These are phyloP conservation scores for Halcyon smyrnensis DNA, from an alignment of 2,797 vertebrate species.

Conservation along the genomic window DNA sequence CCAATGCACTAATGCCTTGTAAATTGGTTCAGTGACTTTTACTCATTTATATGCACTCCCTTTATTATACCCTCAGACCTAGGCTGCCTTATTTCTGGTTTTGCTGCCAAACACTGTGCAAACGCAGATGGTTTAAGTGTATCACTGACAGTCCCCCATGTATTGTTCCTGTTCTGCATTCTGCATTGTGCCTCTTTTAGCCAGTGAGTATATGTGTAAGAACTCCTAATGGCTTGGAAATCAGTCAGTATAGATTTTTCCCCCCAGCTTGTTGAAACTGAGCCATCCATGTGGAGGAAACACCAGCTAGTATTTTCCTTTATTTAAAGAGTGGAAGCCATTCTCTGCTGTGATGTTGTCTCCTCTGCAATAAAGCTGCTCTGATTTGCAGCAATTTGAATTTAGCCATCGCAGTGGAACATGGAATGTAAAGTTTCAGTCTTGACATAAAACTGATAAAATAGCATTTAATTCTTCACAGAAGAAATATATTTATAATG, in stretches of 20 bases:
- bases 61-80: slow-evolving; percentile 21
- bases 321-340: slow-evolving; percentile 17
- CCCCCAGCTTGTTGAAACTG: not conserved
- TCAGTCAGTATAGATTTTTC: slow-evolving; percentile 1
- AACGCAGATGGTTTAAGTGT: slow-evolving; percentile 48
- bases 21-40: slow-evolving; percentile 66
- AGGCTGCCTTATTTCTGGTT: not conserved
- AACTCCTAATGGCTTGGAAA: slow-evolving; percentile 56
- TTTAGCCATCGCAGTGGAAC: not conserved
- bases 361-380: slow-evolving; percentile 4
- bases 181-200: slow-evolving; percentile 19
- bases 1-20: slow-evolving; percentile 56
- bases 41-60: slow-evolving; percentile 42
- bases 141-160: not conserved
- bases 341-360: not conserved
- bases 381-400: not conserved
- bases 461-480: not conserved
- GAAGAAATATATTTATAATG: not conserved
- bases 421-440: not conserved
- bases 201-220: not conserved
- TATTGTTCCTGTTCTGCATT: slow-evolving; percentile 24
- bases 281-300: slow-evolving; percentile 1
- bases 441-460: not conserved
- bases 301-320: not conserved
- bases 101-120: slow-evolving; percentile 33